Conservation (phyloP, 2,888 invertebrate species). For the Drosophila maculinotata region DNA sequence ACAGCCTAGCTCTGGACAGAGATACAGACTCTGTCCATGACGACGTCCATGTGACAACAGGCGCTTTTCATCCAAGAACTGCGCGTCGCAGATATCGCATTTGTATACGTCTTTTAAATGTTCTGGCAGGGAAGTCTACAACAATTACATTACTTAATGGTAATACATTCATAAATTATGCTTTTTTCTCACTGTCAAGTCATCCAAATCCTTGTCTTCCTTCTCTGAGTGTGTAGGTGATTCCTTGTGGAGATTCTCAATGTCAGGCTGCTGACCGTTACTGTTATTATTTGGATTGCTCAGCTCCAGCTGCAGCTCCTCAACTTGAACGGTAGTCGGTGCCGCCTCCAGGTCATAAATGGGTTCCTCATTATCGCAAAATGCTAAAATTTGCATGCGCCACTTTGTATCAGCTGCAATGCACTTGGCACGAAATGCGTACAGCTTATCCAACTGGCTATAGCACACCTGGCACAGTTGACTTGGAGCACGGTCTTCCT, state of each 20-base stretch:
- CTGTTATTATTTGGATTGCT: too few relatives aligned
- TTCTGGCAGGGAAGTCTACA: conserved; percentile 1
- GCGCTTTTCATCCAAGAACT: conserved; percentile 59
- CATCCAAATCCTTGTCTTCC: conserved; percentile 4
- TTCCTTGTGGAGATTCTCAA: neutral
- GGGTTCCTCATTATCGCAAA: conserved; percentile 19
- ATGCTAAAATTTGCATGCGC: conserved; percentile 41
- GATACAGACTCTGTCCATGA: conserved; percentile 70
- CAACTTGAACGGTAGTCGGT: neutral
- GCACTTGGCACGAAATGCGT: conserved; percentile 42
- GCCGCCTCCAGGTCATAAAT: conserved; percentile 11
- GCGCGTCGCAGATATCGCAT: conserved; percentile 63
- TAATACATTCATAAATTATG: neutral
- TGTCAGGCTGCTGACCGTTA: too few relatives aligned
- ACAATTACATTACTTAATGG: neutral
- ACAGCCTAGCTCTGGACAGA: conserved; percentile 67
- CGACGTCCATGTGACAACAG: conserved; percentile 66
- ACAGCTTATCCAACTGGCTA: conserved; percentile 32
- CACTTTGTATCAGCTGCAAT: conserved; percentile 47
- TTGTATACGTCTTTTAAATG: conserved; percentile 26
- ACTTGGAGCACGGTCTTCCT: conserved; percentile 42
- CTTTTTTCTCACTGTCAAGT: conserved; percentile 8
- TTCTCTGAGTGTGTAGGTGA: neutral
- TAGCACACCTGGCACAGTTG: conserved; percentile 35
- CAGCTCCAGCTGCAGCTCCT: conserved; percentile 1